Conservation (phyloP, 2,113 vertebrate species). For the Dolichotis patagonum region DNA sequence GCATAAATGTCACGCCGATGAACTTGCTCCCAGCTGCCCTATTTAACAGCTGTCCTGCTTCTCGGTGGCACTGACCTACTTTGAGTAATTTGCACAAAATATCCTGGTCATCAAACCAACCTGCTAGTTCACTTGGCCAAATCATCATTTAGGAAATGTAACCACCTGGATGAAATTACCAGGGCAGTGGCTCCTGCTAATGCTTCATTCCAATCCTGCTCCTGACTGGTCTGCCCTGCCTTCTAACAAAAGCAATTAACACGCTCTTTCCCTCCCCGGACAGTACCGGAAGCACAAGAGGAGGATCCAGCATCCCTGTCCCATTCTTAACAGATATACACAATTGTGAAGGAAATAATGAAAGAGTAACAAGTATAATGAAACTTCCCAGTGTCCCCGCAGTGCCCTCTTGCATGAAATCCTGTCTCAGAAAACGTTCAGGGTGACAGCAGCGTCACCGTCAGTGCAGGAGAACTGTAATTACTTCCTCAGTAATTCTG, state of each 20-base stretch:
- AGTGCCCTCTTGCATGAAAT: constrained; percentile 60
- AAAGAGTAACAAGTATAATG: constrained; percentile 52
- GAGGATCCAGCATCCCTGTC: constrained; percentile 16
- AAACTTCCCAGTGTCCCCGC: constrained; percentile 69
- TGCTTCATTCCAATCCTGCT: constrained; percentile 38
- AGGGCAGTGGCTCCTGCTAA: constrained; percentile 8
- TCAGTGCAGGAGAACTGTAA: constrained; percentile 62
- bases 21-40: constrained; percentile 71
- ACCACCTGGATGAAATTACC: constrained; percentile 70
- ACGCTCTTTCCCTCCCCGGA: constrained; percentile 61
- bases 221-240: constrained; percentile 52
- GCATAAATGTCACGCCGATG: constrained; percentile 60
- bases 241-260: constrained; percentile 72
- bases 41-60: constrained; percentile 75
- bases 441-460: constrained; percentile 17
- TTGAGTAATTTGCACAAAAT: constrained; percentile 75
- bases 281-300: constrained; percentile 31
- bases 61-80: constrained; percentile 73
- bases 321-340: constrained; percentile 58
- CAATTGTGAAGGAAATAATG: constrained; percentile 61
- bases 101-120: constrained; percentile 71
- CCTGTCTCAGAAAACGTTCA: constrained; percentile 65
- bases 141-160: constrained; percentile 75
- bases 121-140: constrained; percentile 75
- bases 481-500: constrained; percentile 70